Conservation (phyloP, 2,797 vertebrate species). For the Paramormyrops hopkinsi region DNA sequence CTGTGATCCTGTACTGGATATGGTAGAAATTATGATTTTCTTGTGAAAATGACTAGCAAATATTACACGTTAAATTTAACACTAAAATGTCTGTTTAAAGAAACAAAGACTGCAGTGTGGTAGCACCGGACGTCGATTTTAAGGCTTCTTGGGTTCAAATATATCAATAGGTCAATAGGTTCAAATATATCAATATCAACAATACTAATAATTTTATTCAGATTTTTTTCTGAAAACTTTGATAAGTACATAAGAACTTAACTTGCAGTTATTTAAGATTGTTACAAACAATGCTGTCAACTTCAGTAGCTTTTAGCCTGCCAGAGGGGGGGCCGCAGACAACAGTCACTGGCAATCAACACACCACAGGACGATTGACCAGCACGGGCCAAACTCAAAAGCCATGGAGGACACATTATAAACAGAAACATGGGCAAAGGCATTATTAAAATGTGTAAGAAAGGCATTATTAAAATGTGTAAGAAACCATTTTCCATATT, state of each 20-base stretch:
- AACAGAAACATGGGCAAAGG: neutral
- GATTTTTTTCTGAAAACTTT: neutral
- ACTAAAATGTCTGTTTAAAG: neutral
- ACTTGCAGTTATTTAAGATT: neutral
- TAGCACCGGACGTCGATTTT: neutral
- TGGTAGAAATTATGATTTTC: neutral
- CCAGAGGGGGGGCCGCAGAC: neutral
- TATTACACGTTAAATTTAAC: neutral
- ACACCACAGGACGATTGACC: neutral
- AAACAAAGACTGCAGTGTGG: neutral
- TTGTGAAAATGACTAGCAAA: neutral
- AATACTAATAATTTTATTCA: neutral
- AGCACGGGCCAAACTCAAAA: neutral
- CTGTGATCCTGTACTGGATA: neutral
- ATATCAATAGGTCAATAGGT: too few relatives aligned
- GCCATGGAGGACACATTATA: neutral
- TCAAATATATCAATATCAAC: neutral
- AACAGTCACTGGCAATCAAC: neutral
- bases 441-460: neutral
- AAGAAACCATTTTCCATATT: slow-evolving; percentile 2
- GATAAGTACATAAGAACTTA: neutral
- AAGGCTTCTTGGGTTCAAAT: neutral
- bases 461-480: neutral
- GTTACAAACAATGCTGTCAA: neutral
- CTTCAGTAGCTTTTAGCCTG: neutral